These are phyloP conservation scores for Apostichopus japonicus DNA, from an alignment of 35 echinoderm and acorn worm species.

Conservation along the genomic window DNA sequence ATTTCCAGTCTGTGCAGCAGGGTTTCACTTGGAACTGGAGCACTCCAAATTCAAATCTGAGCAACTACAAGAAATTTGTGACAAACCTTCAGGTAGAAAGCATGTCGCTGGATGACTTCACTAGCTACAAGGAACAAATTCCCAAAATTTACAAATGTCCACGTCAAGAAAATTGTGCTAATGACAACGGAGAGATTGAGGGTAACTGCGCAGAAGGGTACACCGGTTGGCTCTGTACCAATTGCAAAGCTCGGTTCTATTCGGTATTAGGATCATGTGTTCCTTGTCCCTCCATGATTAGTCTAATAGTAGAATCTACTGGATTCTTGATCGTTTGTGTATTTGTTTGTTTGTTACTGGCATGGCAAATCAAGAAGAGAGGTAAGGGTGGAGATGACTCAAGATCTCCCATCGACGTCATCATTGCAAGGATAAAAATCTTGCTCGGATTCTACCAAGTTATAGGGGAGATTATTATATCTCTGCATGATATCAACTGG, in stretches of 20 bases:
- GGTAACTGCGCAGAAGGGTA: background rate
- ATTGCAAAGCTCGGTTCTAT: background rate
- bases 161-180: background rate
- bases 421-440: constrained; percentile 14
- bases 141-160: constrained; percentile 6
- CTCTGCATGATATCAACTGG: constrained; percentile 5
- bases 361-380: background rate
- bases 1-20: background rate
- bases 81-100: background rate
- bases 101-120: background rate
- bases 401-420: background rate
- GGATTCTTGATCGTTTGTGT: background rate
- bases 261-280: background rate
- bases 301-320: background rate
- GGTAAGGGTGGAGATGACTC: background rate
- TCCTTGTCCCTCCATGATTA: background rate
- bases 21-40: constrained; percentile 10
- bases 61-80: constrained; percentile 1
- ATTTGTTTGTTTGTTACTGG: background rate
- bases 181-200: background rate
- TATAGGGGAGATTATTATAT: constrained; percentile 1
- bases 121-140: background rate
- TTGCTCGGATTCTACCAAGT: constrained; percentile 34
- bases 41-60: background rate
- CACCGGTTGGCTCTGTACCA: background rate